A percentile compares a stretch with the other conserved stretches of the same genome.
These are phyloP conservation scores for Bombus superbus DNA, from an alignment of 1,140 invertebrate genomes.

Conservation along the genomic window DNA sequence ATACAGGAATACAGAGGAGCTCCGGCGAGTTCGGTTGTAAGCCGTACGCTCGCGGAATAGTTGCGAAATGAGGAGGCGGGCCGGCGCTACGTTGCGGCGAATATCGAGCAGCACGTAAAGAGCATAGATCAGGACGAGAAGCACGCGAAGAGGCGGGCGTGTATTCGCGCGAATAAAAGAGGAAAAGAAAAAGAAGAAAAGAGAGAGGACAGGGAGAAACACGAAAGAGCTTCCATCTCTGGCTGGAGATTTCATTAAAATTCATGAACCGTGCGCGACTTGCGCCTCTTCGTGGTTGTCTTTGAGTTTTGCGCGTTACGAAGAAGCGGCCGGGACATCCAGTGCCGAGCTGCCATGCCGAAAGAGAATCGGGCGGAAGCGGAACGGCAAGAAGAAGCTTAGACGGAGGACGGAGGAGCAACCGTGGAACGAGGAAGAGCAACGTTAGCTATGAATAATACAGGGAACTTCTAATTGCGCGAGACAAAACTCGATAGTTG, in stretches of 20 bases:
- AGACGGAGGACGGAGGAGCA: slow-evolving; percentile 13
- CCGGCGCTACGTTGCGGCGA: slow-evolving; percentile 31
- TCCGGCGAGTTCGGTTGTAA: neutral
- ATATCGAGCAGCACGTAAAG: slow-evolving; percentile 38
- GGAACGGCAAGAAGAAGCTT: slow-evolving; percentile 17
- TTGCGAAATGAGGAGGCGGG: neutral
- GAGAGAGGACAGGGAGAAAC: slow-evolving; percentile 41
- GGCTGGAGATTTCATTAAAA: slow-evolving; percentile 79
- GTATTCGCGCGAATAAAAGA: slow-evolving; percentile 41
- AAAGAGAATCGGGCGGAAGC: slow-evolving; percentile 7
- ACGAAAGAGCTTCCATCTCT: slow-evolving; percentile 72
- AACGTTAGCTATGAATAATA: slow-evolving; percentile 80
- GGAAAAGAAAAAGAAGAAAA: neutral
- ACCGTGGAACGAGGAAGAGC: slow-evolving; percentile 40
- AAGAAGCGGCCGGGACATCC: slow-evolving; percentile 36
- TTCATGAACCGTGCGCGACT: slow-evolving; percentile 79
- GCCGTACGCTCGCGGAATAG: neutral
- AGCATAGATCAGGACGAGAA: slow-evolving; percentile 45
- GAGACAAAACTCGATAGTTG: slow-evolving; percentile 78
- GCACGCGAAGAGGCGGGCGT: slow-evolving; percentile 14
- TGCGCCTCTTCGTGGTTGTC: slow-evolving; percentile 70
- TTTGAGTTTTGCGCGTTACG: slow-evolving; percentile 74
- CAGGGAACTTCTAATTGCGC: slow-evolving; percentile 81
- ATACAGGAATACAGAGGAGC: no score
- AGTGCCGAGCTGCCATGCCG: slow-evolving; percentile 36